A percentile compares a stretch with the other conserved stretches of the same genome.
Evolutionary conservation across 2,113 vertebrate genomes (phyloP).

Genomic region (Athene noctua): DNA sequence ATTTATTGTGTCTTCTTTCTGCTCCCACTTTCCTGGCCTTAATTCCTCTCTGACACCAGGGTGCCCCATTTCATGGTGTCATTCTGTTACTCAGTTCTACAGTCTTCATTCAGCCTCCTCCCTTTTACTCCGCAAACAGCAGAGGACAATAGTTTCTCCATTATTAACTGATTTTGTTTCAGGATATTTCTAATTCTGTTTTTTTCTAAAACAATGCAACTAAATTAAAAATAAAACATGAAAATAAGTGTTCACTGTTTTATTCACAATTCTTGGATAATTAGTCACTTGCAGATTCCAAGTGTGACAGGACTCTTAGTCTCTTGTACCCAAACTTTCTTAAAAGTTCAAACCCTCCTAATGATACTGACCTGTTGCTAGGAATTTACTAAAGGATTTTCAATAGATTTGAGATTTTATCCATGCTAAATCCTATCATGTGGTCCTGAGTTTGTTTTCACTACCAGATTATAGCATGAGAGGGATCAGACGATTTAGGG

Average conservation of each 20-base stretch:
- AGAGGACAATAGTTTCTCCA: neutral
- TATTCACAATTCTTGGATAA: neutral
- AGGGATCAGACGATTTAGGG: neutral
- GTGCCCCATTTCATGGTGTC: neutral
- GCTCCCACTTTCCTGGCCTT: neutral
- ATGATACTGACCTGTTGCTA: neutral
- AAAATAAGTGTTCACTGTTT: neutral
- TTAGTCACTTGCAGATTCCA: neutral
- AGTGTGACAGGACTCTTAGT: neutral
- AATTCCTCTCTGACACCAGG: neutral
- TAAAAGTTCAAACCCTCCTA: neutral
- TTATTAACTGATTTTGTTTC: neutral
- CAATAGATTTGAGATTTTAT: constrained; percentile 20
- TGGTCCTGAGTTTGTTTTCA: neutral
- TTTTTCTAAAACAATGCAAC: neutral
- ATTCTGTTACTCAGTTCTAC: neutral
- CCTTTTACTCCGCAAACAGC: neutral
- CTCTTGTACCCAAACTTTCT: neutral
- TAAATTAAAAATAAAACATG: neutral
- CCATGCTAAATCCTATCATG: constrained; percentile 29
- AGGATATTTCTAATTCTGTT: neutral
- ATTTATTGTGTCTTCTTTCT: neutral
- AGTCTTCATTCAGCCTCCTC: neutral
- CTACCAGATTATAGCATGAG: neutral
- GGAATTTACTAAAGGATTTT: constrained; percentile 25